These are phyloP conservation scores for Portunus trituberculatus DNA, from an alignment of 1,140 invertebrate genomes.

Conservation along the genomic window DNA sequence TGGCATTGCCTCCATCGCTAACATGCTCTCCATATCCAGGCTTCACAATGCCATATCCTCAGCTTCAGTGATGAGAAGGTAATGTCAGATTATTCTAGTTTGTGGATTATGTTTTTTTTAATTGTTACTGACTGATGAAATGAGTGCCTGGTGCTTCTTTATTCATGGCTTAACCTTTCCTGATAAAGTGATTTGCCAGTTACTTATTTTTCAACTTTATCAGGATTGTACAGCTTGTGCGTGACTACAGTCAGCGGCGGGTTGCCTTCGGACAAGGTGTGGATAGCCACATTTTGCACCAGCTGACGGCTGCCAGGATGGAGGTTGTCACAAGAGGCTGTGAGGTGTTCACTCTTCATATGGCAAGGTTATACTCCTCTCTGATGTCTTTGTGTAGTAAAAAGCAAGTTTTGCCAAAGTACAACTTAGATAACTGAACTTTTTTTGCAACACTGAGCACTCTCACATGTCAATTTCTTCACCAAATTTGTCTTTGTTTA, in stretches of 20 bases:
- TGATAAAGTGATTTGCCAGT: no score
- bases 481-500: slow-evolving; percentile 8
- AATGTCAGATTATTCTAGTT: neutral
- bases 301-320: slow-evolving; percentile 82
- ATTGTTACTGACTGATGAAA: no score
- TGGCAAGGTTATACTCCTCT: slow-evolving; percentile 72
- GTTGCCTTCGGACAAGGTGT: slow-evolving; percentile 82
- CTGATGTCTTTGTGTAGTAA: no score
- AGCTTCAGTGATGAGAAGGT: slow-evolving; percentile 82
- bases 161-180: no score
- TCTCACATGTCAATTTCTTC: neutral
- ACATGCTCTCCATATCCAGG: slow-evolving; percentile 84
- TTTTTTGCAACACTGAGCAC: neutral
- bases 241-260: slow-evolving; percentile 83
- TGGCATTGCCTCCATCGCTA: slow-evolving; percentile 83
- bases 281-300: slow-evolving; percentile 82
- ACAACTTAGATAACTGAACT: neutral
- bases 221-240: slow-evolving; percentile 82
- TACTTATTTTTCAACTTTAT: slow-evolving; percentile 61
- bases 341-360: slow-evolving; percentile 79
- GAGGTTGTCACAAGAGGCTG: slow-evolving; percentile 82
- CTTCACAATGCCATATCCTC: slow-evolving; percentile 83
- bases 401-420: no score
- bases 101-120: no score
- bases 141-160: no score